These are phyloP conservation scores for Tadarida brasiliensis DNA, from an alignment of 2,797 vertebrate species.

Conservation along the genomic window DNA sequence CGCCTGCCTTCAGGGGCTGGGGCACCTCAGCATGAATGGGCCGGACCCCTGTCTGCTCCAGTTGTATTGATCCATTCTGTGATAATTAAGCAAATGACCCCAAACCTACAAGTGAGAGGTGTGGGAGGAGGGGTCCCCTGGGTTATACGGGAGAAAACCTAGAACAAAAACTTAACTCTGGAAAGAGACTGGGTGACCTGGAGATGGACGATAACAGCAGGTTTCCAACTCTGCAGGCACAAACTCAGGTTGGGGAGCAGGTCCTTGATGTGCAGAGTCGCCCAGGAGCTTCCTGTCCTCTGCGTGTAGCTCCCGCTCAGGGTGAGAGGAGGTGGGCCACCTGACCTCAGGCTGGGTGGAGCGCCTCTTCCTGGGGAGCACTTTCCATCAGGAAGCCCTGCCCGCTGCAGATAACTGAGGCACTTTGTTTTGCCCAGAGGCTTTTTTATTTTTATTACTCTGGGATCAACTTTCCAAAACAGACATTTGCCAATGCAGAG, in stretches of 20 bases:
- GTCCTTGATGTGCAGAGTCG: neutral
- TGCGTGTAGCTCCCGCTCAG: neutral
- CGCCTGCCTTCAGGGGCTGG: neutral
- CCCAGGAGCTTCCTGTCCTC: neutral
- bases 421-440: slow-evolving; percentile 20
- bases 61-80: neutral
- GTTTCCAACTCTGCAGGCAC: neutral
- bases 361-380: slow-evolving; percentile 54
- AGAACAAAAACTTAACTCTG: neutral
- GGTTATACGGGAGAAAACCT: neutral
- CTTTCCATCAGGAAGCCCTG: slow-evolving; percentile 79
- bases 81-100: slow-evolving; percentile 29
- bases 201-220: neutral
- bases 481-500: slow-evolving; percentile 50
- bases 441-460: slow-evolving; percentile 67
- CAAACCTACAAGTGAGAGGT: neutral
- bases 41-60: neutral
- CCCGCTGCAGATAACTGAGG: slow-evolving; percentile 55
- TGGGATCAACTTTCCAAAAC: slow-evolving; percentile 75
- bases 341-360: slow-evolving; percentile 69
- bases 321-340: neutral
- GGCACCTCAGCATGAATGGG: neutral
- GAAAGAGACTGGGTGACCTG: neutral
- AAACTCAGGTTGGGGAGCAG: neutral
- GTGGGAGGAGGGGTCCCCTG: neutral